Evolutionary conservation across 2,113 vertebrate species (phyloP).

Genomic region (Ammospiza caudacuta): DNA sequence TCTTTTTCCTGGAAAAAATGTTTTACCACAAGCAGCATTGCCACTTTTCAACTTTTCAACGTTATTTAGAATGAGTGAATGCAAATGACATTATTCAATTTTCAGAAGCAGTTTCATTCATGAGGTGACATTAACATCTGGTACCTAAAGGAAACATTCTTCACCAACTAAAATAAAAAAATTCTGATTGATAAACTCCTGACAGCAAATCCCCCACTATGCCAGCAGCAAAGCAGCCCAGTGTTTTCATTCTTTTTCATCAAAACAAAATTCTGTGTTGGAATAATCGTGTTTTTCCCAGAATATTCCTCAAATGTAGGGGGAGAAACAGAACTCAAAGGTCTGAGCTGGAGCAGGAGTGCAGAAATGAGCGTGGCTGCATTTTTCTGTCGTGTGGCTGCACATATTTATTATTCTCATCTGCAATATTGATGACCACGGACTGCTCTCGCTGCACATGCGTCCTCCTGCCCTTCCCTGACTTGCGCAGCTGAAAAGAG

Average conservation of each 20-base stretch:
- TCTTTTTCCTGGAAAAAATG: not conserved
- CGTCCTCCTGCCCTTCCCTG: not conserved
- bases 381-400: not conserved
- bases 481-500: not conserved
- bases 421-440: conserved; percentile 23
- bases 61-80: not conserved
- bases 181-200: not conserved
- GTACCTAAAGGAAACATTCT: conserved; percentile 17
- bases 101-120: not conserved
- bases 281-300: not conserved
- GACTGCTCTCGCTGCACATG: not conserved
- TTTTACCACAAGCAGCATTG: not conserved
- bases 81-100: not conserved
- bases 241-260: not conserved
- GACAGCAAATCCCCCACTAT: not conserved
- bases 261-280: not conserved
- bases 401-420: not conserved
- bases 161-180: not conserved
- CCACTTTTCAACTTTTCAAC: not conserved
- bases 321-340: not conserved
- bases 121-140: not conserved
- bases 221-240: not conserved
- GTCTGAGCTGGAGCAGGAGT: not conserved
- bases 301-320: not conserved
- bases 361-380: rapidly evolving